phyloP scores from a whole-genome alignment of 2,113 vertebrate genomes.

The Henicopernis longicauda region DNA sequence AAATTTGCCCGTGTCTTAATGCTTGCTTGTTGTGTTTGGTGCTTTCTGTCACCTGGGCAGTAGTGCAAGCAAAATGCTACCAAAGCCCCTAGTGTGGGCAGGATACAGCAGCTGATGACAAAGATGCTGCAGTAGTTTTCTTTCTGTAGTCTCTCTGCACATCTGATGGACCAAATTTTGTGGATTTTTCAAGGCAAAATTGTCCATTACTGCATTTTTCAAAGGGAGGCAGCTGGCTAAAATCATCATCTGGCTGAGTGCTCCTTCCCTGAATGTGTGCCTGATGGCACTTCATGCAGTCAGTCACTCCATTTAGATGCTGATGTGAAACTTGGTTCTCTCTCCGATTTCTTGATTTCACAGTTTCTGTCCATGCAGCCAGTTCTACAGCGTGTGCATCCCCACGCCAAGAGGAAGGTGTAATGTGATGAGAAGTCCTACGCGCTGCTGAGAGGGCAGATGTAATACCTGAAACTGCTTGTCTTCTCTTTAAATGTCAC shows the following conservation, averaged over 20 bases:
- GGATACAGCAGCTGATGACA: neutral
- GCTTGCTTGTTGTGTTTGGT: fast-evolving
- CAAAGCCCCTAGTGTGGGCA: neutral
- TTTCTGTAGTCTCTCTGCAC: neutral
- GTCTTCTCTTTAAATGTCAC: conserved; percentile 2
- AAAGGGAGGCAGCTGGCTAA: neutral
- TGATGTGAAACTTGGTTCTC: neutral
- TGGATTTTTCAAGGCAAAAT: neutral
- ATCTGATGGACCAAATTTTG: neutral
- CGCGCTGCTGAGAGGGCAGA: neutral
- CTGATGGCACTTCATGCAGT: neutral
- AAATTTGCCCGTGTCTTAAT: fast-evolving
- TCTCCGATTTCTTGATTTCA: fast-evolving
- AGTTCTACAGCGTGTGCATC: neutral
- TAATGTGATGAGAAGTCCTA: neutral
- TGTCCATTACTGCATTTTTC: neutral
- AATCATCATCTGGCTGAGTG: neutral
- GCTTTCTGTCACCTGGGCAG: neutral
- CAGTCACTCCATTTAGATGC: neutral
- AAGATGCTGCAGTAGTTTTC: neutral
- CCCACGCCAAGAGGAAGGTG: neutral
- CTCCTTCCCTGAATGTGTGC: neutral
- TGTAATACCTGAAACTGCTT: neutral
- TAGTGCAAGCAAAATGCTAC: neutral
- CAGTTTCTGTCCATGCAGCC: neutral